Evolutionary conservation across 2,888 invertebrate species (phyloP), one percentile per base, ranked within the genome.

Genomic region (Lasioglossum pauxillum): DNA sequence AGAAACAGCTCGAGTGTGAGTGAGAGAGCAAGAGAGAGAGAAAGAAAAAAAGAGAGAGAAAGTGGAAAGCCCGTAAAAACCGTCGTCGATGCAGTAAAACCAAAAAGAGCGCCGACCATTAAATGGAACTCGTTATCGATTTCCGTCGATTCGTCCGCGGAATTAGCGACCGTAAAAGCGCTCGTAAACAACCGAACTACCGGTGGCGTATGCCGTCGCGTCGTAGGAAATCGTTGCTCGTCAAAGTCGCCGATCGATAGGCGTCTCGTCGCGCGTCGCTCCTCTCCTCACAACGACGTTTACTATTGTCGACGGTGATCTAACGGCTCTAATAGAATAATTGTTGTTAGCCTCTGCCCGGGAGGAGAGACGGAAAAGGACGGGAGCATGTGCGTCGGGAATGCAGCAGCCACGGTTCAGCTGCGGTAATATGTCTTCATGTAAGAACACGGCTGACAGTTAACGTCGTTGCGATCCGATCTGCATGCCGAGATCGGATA

Each of bases 351-450:
- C 88, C 90, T 89, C 74, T 86, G 88, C 67, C 64, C 83, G 80
- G 74, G 76, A 78, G 38, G 82, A 82, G n/a, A 53, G 53, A 82
- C 80, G 69, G 86, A 85, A 76, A 69, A 83, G 53, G n/a, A 53
- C 53, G 3, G 53, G 8, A 7, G 78, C 84, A 90, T 83, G 75
- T 82, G 85, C 77, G 87, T 31, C 76, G 80, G 69, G 92, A 89
- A 92, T 88, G 91, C 88, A 89, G 88, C 75, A 89, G 88, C 75
- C 83, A 75, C 80, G 85, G 86, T 89, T 93, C 90, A 92, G 87
- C 90, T 88, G 90, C 81, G 74, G 89, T 79, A 90, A 92, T 92
- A 90, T 92, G 90, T 92, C 92, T 92, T 92, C 91, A 89, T 92
- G 90, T 88, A 90, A 83, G 84, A 86, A 57, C 82, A 60, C n/a